Evolutionary conservation across 2,888 invertebrate species (phyloP).

Genomic region (Myopa testacea): DNA sequence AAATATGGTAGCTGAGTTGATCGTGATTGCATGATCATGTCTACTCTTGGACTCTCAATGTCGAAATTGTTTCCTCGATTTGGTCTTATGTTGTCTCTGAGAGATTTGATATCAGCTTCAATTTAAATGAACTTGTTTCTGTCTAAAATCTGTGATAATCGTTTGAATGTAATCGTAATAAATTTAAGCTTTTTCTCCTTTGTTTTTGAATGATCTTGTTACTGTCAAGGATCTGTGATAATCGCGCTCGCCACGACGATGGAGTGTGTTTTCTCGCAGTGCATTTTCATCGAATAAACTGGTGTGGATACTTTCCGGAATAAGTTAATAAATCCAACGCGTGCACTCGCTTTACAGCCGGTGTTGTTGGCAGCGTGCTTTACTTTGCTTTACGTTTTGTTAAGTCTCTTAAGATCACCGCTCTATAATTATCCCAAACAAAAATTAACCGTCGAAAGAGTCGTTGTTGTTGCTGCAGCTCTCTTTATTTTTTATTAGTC

Average conservation of each 20-base stretch:
- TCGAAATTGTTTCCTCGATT: too few species aligned
- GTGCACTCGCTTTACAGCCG: slow-evolving; percentile 57
- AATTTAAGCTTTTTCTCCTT: too few species aligned
- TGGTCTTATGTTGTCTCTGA: too few species aligned
- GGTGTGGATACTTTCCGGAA: slow-evolving; percentile 26
- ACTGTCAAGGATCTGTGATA: background rate
- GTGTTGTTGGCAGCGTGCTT: slow-evolving; percentile 26
- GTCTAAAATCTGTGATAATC: too few species aligned
- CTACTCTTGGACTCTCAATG: too few species aligned
- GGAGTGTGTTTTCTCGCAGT: slow-evolving; percentile 23
- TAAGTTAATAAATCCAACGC: slow-evolving; percentile 61
- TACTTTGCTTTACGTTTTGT: slow-evolving; percentile 35
- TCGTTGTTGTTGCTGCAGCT: slow-evolving; percentile 39
- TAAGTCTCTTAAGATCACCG: slow-evolving; percentile 50
- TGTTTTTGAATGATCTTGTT: background rate
- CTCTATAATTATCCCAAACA: slow-evolving; percentile 65
- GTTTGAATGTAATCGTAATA: too few species aligned
- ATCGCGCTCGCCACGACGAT: too few species aligned
- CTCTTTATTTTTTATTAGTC: background rate
- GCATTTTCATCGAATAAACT: slow-evolving; percentile 14
- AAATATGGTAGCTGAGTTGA: too few species aligned
- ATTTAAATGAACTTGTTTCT: too few species aligned
- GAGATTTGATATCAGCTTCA: too few species aligned
- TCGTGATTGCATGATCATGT: too few species aligned
- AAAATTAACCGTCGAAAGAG: slow-evolving; percentile 66